Evolutionary conservation across 1,140 invertebrate genomes (phyloP).

Genomic region (Pristionchus pacificus): DNA sequence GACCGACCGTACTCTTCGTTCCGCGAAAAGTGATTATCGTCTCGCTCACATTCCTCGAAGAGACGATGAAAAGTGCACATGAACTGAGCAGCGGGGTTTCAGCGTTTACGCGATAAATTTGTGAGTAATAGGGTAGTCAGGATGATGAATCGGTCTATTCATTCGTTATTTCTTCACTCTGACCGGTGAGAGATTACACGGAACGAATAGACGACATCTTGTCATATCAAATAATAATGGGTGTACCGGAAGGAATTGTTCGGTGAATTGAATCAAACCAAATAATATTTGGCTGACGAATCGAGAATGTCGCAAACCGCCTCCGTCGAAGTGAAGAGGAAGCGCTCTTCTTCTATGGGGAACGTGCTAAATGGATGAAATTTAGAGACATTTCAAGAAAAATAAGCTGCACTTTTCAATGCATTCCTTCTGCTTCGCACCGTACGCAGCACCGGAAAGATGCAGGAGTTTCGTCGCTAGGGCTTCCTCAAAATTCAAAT

Average conservation of each 20-base stretch:
- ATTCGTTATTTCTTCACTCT: too few relatives aligned
- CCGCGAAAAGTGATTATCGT: neutral
- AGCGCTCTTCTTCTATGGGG: neutral
- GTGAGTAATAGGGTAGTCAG: too few relatives aligned
- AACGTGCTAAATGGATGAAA: neutral
- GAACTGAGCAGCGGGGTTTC: neutral
- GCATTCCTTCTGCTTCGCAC: neutral
- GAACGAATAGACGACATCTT: too few relatives aligned
- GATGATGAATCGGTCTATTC: too few relatives aligned
- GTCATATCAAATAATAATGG: too few relatives aligned
- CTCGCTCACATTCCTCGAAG: neutral
- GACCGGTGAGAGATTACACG: too few relatives aligned
- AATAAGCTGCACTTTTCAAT: neutral
- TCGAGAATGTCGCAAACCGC: neutral
- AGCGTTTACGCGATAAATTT: too few relatives aligned
- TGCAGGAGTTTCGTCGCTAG: neutral
- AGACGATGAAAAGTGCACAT: neutral
- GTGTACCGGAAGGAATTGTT: too few relatives aligned
- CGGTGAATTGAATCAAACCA: too few relatives aligned
- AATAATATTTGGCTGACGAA: too few relatives aligned
- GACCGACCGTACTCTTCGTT: neutral
- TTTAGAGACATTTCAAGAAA: neutral
- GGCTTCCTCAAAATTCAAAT: too few relatives aligned
- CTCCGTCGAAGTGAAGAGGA: neutral
- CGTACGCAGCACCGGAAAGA: neutral